Conservation (phyloP, 2,888 invertebrate genomes). For the Tetranychus truncatus region DNA sequence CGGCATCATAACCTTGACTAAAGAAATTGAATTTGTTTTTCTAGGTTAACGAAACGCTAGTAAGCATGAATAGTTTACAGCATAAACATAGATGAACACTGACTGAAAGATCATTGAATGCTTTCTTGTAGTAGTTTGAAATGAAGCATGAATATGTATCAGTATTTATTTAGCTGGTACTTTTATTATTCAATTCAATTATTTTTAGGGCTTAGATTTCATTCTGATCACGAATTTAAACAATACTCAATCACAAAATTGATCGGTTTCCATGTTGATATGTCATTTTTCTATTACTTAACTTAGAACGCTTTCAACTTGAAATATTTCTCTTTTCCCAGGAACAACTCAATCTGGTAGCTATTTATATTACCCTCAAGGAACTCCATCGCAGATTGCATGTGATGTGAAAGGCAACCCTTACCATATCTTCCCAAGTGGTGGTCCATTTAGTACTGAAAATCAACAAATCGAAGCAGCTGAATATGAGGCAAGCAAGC, state of each 20-base stretch:
- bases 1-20: too few species aligned
- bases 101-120: too few species aligned
- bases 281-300: not conserved
- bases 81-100: too few species aligned
- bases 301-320: too few species aligned
- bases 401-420: slow-evolving; percentile 10
- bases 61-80: too few species aligned
- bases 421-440: slow-evolving; percentile 12
- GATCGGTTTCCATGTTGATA: not conserved
- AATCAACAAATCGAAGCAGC: not conserved
- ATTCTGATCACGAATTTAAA: too few species aligned
- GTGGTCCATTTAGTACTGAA: not conserved
- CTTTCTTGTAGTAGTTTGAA: too few species aligned
- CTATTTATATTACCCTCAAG: not conserved
- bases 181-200: not conserved
- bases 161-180: not conserved
- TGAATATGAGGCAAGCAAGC: slow-evolving; percentile 6
- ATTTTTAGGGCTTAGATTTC: too few species aligned
- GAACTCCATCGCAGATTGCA: not conserved
- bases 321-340: not conserved
- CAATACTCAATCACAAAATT: too few species aligned
- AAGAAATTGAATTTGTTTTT: too few species aligned
- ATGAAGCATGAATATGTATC: too few species aligned
- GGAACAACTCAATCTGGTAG: slow-evolving; percentile 6
- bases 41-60: too few species aligned